These are phyloP conservation scores for Trissonchulus sp. DNA, from an alignment of 2,888 invertebrate species.

Conservation along the genomic window DNA sequence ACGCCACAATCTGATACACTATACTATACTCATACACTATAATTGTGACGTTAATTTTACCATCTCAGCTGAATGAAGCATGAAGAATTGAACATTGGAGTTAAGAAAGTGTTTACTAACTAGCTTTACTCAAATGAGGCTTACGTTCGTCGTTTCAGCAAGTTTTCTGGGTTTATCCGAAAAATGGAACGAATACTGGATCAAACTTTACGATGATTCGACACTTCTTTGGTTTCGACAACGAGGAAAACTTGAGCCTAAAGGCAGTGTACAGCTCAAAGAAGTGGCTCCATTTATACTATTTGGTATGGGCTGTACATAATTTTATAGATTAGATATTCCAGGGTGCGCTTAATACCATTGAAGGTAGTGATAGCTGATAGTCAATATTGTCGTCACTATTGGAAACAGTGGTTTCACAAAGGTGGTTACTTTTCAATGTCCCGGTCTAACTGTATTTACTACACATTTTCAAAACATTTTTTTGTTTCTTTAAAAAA, in stretches of 20 bases:
- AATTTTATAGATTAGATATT: background rate
- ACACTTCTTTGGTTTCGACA: background rate
- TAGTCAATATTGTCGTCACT: background rate
- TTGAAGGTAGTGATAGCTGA: slow-evolving; percentile 8
- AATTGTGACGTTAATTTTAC: no score
- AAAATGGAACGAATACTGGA: background rate
- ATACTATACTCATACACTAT: no score
- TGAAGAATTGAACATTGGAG: no score
- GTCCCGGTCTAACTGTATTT: no score
- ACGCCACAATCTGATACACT: no score
- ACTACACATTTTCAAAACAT: no score
- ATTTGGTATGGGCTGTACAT: background rate
- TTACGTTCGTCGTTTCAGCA: background rate
- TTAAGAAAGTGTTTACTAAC: no score
- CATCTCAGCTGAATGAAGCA: no score
- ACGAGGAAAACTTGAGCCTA: background rate
- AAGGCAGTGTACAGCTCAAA: background rate
- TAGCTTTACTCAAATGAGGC: background rate
- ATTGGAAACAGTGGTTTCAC: background rate
- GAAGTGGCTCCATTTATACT: background rate
- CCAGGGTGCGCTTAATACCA: no score
- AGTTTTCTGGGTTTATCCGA: background rate
- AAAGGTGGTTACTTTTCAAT: no score
- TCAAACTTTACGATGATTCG: background rate
- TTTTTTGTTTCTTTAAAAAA: no score